A percentile compares a stretch with the other conserved stretches of the same genome.
Conservation (phyloP, 2,113 vertebrate species). For the Sus scrofa region T2T-Sscrofa CM000817.6:138113501-138114000, state of each 20-base stretch:
- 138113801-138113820: background rate
- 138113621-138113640: background rate
- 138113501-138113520: background rate
- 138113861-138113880: background rate
- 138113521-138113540: background rate
- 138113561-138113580: background rate
- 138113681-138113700: background rate
- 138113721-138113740: background rate
- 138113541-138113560: background rate
- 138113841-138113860: background rate
- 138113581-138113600: background rate
- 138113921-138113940: background rate
- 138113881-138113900: background rate
- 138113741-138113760: slow-evolving; percentile 20
- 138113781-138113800: background rate
- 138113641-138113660: background rate
- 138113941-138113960: background rate
- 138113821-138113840: background rate
- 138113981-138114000: background rate
- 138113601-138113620: background rate
- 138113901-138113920: background rate
- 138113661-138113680: background rate
- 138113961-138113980: background rate
- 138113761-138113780: background rate
- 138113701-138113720: background rate